Evolutionary conservation across 92 coral and sea anemone species (phyloP), one percentile per base, ranked within the genome.

Genomic region (Ricordea florida): DNA sequence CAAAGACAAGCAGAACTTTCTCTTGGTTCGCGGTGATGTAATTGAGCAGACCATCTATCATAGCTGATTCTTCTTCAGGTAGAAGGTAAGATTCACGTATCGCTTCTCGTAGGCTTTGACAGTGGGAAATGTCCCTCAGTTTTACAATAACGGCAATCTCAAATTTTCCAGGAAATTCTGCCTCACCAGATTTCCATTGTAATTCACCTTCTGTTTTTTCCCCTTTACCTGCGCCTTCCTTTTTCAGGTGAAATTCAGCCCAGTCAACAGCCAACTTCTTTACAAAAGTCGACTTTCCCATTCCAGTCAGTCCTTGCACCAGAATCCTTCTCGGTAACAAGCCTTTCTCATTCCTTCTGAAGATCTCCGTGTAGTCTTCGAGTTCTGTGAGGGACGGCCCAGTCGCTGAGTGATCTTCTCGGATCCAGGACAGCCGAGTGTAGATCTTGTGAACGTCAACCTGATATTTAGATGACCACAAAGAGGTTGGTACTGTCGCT

Each of bases 261-360:
- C 71, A 64, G 47, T 64, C 57, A 11, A 64, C 53, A 11, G 41
- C 56, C 37, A 64, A 27, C 71, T 34, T 43, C 21, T 49, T 43
- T 33, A 64, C 71, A 21, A 64, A 64, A n/a, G 56, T 64, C 11
- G 37, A 34, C 35, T 64, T 64, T 16, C 71, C 71, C 23, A 42
- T 40, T 24, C 71, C 71, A 37, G 56, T 49, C 20, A 14, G n/a
- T 20, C 71, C 71, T 27, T 64, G 71, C 22, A 64, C 56, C 0
- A 64, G 56, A 0, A 42, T 64, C 14, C 71, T 29, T 14, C 17
- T 64, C n/a, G 71, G 55, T 22, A 23, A 15, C 17, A 5, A 0
- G 30, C 21, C 21, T 1, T 49, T 45, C 27, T 0, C 11, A 11
- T 45, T 14, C 8, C 32, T 27, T 41, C n/a, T 45, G 33, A 64